Evolutionary conservation across 1,140 invertebrate genomes (phyloP), one percentile per base, ranked within the genome.

Genomic region (Cotesia chilonis): DNA sequence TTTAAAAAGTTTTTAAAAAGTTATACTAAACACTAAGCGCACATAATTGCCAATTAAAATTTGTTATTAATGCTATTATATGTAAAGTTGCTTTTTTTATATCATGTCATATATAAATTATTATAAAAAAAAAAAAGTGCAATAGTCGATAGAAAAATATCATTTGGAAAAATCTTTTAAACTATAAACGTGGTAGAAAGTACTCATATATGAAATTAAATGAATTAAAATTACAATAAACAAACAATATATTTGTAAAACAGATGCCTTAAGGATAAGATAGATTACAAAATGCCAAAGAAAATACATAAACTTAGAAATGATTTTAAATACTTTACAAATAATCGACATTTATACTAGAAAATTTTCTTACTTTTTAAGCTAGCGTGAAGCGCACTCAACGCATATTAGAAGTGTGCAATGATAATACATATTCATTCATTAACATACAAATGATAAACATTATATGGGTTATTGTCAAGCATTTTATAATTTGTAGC

Each of bases 271-370:
- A 72, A 60, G 41, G 55, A 20, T 67, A 67, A 5, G 20, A 67
- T 47, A 72, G 57, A 60, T 59, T 20, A 51, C 14, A 57, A 72
- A 72, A 71, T 72, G 64, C 70, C 70, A 72, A 72, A 72, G 70
- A 72, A 57, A 66, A 55, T 55, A 63, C 55, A 20, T 51, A 37
- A 36, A 70, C 55, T 59, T 20, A 17, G 14, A 12, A n/a, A 14
- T 55, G 12, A 55, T 14, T n/a, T 14, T 55, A 55, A 55, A 55
- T 55, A 55, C n/a, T 55, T 55, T 55, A 55, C 47, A 55, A 55
- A 17, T 55, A 55, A 55, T 55, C 17, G 54, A 17, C 12, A 55
- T 55, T 17, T n/a, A 55, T 55, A 47, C 41, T 9, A 47, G 6
- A 47, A 47, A 47, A 47, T 47, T 47, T 47, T 47, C 10, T 47